These are phyloP conservation scores for Podarcis muralis DNA, from an alignment of 2,113 vertebrate species.

Conservation along the genomic window DNA sequence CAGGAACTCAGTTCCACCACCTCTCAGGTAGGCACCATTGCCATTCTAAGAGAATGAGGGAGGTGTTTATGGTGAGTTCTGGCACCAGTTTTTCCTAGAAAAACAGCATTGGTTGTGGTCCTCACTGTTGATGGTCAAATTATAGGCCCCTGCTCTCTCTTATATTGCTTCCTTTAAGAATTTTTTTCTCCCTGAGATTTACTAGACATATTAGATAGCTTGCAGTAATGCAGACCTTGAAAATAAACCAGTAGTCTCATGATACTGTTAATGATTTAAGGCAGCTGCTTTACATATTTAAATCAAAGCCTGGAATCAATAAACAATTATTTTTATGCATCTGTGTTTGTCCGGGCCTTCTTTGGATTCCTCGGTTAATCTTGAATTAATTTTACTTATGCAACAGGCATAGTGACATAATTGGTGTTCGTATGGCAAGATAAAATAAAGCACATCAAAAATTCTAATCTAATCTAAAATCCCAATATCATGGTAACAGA, in stretches of 20 bases:
- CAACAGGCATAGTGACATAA: constrained; percentile 61
- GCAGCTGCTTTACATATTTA: constrained; percentile 60
- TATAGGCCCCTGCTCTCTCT: no score
- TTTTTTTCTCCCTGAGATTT: neutral
- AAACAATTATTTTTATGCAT: constrained; percentile 73
- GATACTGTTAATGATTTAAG: constrained; percentile 54
- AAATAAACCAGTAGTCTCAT: constrained; percentile 25
- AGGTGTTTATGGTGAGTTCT: no score
- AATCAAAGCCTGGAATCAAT: constrained; percentile 70
- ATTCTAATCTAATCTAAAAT: constrained; percentile 65
- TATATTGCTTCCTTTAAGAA: no score
- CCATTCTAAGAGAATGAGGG: no score
- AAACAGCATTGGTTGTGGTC: no score
- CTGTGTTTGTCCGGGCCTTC: constrained; percentile 47
- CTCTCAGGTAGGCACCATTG: no score
- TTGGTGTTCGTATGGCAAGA: constrained; percentile 59
- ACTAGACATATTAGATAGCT: neutral
- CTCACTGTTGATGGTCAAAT: no score
- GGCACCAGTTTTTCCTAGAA: no score
- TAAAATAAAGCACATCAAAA: constrained; percentile 53
- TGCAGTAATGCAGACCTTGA: constrained; percentile 22
- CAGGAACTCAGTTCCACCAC: no score
- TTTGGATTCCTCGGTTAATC: constrained; percentile 68
- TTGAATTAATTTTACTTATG: constrained; percentile 72
- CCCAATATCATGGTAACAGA: constrained; percentile 67